Conservation (phyloP, 2,113 vertebrate genomes). For the Rutilus rutilus region DNA sequence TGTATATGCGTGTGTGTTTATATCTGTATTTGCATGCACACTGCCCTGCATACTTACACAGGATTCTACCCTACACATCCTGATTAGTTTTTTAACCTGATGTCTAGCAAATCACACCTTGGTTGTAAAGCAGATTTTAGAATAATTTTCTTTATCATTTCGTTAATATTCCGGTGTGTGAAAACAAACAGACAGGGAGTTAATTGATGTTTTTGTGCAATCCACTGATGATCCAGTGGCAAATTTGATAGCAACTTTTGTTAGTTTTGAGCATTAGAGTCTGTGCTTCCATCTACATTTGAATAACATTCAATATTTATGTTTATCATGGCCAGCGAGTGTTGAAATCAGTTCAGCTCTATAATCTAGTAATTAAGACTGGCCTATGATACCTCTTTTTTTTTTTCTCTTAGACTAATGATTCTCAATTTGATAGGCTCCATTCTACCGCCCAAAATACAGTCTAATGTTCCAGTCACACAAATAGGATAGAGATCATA, state of each 20-base stretch:
- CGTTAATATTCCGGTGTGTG: constrained; percentile 23
- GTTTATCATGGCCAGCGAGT: background rate
- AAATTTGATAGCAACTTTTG: constrained; percentile 17
- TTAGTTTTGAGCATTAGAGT: background rate
- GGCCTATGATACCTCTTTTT: background rate
- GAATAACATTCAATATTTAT: background rate
- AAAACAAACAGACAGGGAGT: constrained; percentile 20
- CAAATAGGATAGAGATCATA: background rate
- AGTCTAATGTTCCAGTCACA: too few species aligned
- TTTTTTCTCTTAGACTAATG: background rate
- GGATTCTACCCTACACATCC: background rate
- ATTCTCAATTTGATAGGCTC: background rate
- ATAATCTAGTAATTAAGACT: background rate
- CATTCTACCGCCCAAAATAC: background rate
- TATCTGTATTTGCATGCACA: constrained; percentile 21
- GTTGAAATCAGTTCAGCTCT: background rate
- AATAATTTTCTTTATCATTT: constrained; percentile 17
- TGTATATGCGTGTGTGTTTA: constrained; percentile 20
- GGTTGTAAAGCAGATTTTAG: constrained; percentile 20
- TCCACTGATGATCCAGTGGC: constrained; percentile 1
- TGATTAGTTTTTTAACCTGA: constrained; percentile 16
- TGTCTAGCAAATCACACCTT: constrained; percentile 28
- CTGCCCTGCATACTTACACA: constrained; percentile 13
- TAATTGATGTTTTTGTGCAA: constrained; percentile 25
- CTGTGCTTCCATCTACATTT: background rate